phyloP scores from a whole-genome alignment of 2,888 invertebrate species.

The Caenorhabditis panamensis region DNA sequence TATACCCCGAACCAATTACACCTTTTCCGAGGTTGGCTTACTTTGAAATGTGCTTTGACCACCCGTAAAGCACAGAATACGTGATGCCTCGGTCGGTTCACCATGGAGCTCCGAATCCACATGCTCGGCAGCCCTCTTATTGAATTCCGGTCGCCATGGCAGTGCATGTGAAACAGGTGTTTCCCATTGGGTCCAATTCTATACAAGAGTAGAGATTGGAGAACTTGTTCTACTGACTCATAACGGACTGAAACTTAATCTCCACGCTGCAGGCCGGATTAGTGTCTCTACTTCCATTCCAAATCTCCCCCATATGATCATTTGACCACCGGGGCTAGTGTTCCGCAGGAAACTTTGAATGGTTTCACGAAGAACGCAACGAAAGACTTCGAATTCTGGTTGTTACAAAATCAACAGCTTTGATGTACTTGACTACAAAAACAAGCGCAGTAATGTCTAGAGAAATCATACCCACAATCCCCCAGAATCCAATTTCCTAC shows the following conservation, averaged over 20 bases:
- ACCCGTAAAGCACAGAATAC: slow-evolving; percentile 12
- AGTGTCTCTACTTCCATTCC: slow-evolving; percentile 7
- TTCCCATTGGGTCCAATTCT: slow-evolving; percentile 1
- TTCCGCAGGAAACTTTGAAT: too few relatives aligned
- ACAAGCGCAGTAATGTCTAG: not conserved
- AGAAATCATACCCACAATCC: not conserved
- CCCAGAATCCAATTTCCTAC: slow-evolving; percentile 31
- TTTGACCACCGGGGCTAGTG: not conserved
- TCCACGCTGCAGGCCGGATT: slow-evolving; percentile 26
- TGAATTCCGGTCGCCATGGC: slow-evolving; percentile 43
- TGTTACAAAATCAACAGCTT: too few relatives aligned
- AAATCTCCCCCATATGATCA: slow-evolving; percentile 7
- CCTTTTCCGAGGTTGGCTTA: not conserved
- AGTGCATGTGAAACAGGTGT: slow-evolving; percentile 36
- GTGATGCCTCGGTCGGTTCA: slow-evolving; percentile 12
- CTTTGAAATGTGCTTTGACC: not conserved
- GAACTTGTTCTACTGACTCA: slow-evolving; percentile 36
- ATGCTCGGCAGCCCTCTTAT: not conserved
- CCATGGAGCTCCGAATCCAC: slow-evolving; percentile 12
- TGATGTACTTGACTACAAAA: too few relatives aligned
- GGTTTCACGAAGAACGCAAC: too few relatives aligned
- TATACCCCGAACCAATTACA: not conserved
- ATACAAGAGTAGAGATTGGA: slow-evolving; percentile 1
- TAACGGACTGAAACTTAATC: slow-evolving; percentile 27
- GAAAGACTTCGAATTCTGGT: too few relatives aligned